Percentiles rank a stretch among this genome's conserved stretches.
These are phyloP conservation scores for Hippoglossus hippoglossus DNA, from an alignment of 2,797 vertebrate species.

Conservation along the genomic window DNA sequence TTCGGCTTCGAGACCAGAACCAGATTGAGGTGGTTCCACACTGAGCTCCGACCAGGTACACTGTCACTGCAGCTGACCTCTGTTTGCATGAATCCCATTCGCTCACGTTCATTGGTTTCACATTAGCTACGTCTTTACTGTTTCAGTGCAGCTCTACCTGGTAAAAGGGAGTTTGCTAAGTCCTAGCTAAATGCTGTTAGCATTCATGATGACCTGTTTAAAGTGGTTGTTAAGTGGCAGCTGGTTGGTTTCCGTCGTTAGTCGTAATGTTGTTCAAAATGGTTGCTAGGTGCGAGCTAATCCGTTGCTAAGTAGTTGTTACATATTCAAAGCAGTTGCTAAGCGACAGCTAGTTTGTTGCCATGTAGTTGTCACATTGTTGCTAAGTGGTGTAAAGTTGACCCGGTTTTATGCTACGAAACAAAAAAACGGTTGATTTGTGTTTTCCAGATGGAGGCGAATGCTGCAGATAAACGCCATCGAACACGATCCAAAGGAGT, in stretches of 20 bases:
- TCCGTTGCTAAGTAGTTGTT: neutral
- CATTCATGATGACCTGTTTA: no score
- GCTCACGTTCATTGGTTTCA: neutral
- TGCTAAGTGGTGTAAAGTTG: neutral
- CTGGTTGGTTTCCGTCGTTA: no score
- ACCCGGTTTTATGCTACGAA: no score
- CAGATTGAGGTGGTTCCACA: slow-evolving; percentile 33
- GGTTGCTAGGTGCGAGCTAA: neutral
- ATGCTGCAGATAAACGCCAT: slow-evolving; percentile 94
- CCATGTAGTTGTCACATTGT: neutral
- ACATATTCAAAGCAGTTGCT: neutral
- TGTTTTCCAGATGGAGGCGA: slow-evolving; percentile 94
- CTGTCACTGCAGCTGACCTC: no score
- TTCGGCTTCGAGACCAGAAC: slow-evolving; percentile 41
- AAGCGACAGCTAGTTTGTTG: neutral
- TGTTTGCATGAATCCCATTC: no score
- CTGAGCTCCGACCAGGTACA: slow-evolving; percentile 36
- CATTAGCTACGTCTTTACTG: neutral
- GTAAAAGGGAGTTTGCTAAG: no score
- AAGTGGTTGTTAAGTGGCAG: neutral
- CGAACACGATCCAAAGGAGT: slow-evolving; percentile 98
- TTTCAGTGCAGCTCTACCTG: no score
- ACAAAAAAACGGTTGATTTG: no score
- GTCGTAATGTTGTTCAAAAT: neutral
- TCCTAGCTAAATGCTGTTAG: no score